These are phyloP conservation scores for Colius striatus DNA, from an alignment of 2,113 vertebrate species.

Conservation along the genomic window DNA sequence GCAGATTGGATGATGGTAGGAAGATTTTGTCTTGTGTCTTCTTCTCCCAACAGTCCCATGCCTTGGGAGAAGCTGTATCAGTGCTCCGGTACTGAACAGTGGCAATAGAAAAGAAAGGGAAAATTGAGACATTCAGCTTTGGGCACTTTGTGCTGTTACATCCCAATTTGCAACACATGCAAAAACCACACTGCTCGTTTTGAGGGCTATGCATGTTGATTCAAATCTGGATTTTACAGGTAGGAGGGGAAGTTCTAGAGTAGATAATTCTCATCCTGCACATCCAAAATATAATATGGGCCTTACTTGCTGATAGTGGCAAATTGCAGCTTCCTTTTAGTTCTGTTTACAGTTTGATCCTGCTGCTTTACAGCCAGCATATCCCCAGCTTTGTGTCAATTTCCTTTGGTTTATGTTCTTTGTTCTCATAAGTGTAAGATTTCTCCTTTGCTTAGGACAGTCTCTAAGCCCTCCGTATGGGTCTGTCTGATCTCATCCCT, in stretches of 20 bases:
- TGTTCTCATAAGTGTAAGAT: not conserved
- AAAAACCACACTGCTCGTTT: not conserved
- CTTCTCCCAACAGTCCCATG: not conserved
- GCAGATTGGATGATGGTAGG: not conserved
- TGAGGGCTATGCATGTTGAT: not conserved
- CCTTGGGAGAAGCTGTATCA: not conserved
- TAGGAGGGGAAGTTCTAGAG: not conserved
- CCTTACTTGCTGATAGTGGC: not conserved
- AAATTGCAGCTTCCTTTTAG: not conserved
- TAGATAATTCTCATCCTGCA: not conserved
- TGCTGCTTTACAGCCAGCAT: not conserved
- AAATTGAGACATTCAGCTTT: not conserved
- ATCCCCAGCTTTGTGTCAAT: not conserved
- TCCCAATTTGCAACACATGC: not conserved
- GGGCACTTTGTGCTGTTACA: not conserved
- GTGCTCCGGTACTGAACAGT: not conserved
- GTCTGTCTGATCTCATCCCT: not conserved
- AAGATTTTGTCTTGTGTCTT: accelerated
- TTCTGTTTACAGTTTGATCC: not conserved
- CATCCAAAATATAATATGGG: not conserved
- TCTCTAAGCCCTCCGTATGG: not conserved
- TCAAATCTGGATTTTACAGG: not conserved
- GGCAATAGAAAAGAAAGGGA: not conserved
- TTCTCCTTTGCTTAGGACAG: not conserved
- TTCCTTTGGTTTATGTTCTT: not conserved